Evolutionary conservation across 2,797 vertebrate species (phyloP).

Genomic region (Oreochromis mossambicus): DNA sequence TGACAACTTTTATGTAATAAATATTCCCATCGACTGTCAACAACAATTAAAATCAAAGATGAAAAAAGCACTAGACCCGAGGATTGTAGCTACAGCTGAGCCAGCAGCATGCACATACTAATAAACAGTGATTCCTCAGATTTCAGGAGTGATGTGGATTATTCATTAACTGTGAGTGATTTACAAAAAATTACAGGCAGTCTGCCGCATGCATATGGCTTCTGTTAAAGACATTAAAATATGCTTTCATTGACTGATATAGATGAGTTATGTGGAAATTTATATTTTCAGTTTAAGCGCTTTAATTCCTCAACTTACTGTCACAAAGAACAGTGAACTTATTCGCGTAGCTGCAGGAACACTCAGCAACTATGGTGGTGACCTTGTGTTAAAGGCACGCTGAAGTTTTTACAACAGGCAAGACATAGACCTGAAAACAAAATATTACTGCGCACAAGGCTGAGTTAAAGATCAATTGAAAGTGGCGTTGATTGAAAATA

Average conservation of each 20-base stretch:
- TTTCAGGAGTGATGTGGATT: neutral
- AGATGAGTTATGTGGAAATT: neutral
- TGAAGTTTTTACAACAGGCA: neutral
- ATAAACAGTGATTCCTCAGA: neutral
- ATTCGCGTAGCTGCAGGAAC: neutral
- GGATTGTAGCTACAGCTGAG: neutral
- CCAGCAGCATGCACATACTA: neutral
- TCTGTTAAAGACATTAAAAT: neutral
- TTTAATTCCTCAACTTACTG: neutral
- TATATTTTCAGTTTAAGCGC: neutral
- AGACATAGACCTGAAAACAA: neutral
- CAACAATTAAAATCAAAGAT: neutral
- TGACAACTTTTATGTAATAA: neutral
- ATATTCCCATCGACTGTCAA: neutral
- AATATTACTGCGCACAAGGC: neutral
- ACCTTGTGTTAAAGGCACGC: neutral
- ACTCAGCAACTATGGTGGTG: neutral
- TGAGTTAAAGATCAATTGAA: conserved; percentile 17
- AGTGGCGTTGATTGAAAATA: neutral
- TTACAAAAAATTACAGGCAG: neutral
- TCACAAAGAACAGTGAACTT: neutral
- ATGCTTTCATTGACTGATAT: neutral
- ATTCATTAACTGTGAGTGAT: neutral
- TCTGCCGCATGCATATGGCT: neutral
- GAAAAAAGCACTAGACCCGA: neutral